These are phyloP conservation scores for Lasiurus borealis DNA, from an alignment of 2,113 vertebrate genomes.

Conservation along the genomic window DNA sequence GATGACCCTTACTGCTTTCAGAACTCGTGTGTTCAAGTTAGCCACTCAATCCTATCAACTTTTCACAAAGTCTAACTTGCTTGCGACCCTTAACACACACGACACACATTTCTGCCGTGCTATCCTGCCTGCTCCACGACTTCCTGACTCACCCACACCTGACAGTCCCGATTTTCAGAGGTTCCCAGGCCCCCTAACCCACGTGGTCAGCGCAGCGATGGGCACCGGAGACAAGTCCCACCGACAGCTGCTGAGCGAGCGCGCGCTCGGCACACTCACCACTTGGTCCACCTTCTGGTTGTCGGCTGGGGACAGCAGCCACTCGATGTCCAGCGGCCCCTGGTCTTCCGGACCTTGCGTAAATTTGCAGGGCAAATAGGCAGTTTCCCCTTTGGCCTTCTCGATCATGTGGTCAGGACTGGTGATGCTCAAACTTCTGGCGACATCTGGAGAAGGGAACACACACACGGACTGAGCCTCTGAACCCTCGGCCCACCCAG, in stretches of 20 bases:
- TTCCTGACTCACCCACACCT: background rate
- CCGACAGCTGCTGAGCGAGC: background rate
- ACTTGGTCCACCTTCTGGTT: conserved; percentile 85
- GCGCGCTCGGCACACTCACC: conserved; percentile 81
- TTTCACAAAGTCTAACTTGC: background rate
- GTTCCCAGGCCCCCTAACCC: background rate
- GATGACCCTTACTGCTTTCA: background rate
- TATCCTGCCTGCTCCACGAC: background rate
- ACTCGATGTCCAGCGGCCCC: conserved; percentile 88
- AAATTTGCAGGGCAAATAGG: conserved; percentile 86
- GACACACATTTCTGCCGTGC: fast-evolving
- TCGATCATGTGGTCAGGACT: conserved; percentile 82
- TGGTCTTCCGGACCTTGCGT: conserved; percentile 78
- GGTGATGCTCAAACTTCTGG: conserved; percentile 84
- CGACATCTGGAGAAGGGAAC: conserved; percentile 82
- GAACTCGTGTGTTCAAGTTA: background rate
- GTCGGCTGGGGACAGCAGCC: conserved; percentile 87
- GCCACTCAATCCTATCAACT: background rate
- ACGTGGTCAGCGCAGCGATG: background rate
- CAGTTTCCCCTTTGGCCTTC: conserved; percentile 88
- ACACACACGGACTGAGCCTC: background rate
- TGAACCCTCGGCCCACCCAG: fast-evolving
- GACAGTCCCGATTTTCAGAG: background rate
- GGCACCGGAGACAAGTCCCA: background rate
- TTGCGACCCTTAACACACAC: too few relatives aligned